These are phyloP conservation scores for Herpetotheres cachinnans DNA, from an alignment of 2,113 vertebrate genomes.

Conservation along the genomic window DNA sequence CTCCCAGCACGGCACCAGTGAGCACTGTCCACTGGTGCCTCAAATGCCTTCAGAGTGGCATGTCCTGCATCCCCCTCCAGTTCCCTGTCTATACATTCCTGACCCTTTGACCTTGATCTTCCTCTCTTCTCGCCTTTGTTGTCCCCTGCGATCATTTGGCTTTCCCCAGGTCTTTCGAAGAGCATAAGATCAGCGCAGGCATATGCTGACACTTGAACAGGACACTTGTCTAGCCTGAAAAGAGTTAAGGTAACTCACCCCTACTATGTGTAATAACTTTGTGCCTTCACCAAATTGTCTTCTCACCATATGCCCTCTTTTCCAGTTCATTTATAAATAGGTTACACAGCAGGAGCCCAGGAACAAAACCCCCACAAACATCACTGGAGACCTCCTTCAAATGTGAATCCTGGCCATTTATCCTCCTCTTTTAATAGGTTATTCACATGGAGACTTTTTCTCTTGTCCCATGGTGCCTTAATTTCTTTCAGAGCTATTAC, in stretches of 20 bases:
- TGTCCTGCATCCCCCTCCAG: not conserved
- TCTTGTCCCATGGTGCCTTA: not conserved
- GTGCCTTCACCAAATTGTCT: not conserved
- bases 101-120: not conserved
- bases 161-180: not conserved
- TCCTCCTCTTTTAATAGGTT: not conserved
- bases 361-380: not conserved
- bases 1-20: not conserved
- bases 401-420: not conserved
- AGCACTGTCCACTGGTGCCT: not conserved
- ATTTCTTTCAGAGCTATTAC: conserved; percentile 1
- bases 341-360: not conserved
- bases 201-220: not conserved
- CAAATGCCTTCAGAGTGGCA: not conserved
- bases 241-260: not conserved
- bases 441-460: not conserved
- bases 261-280: not conserved
- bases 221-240: not conserved
- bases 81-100: not conserved
- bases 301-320: not conserved
- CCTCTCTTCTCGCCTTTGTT: not conserved
- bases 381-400: not conserved
- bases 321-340: not conserved
- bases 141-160: not conserved
- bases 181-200: not conserved